Conservation (phyloP, 2,113 vertebrate genomes). For the Heptranchias perlo region DNA sequence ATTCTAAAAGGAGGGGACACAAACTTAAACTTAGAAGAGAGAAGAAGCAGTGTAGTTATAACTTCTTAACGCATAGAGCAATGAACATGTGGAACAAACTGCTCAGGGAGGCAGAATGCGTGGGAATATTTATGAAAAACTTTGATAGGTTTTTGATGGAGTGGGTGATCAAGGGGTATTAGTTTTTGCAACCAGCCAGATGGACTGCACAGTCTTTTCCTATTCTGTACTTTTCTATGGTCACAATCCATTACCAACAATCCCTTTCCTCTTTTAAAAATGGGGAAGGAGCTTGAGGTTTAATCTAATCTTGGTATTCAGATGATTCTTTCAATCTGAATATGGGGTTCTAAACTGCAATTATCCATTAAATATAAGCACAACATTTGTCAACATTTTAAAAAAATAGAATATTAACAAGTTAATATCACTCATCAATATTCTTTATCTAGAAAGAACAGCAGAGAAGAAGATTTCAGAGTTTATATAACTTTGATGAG, state of each 20-base stretch:
- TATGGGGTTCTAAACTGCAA: background rate
- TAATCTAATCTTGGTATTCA: background rate
- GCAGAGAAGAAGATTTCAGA: background rate
- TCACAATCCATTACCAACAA: background rate
- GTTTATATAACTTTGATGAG: background rate
- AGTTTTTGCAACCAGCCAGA: background rate
- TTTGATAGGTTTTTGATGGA: background rate
- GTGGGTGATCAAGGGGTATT: background rate
- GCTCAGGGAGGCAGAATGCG: background rate
- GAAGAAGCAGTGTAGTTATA: background rate
- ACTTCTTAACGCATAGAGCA: background rate
- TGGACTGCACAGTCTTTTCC: background rate
- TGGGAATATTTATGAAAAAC: background rate
- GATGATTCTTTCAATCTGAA: background rate
- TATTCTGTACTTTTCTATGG: background rate
- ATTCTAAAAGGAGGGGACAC: background rate
- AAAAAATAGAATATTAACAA: background rate
- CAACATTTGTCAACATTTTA: background rate
- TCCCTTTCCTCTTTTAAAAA: background rate
- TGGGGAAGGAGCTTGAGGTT: background rate
- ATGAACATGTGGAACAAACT: background rate
- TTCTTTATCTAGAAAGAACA: background rate
- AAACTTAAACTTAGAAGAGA: background rate
- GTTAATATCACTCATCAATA: background rate
- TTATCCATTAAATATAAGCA: background rate